Evolutionary conservation across 1,140 invertebrate species (phyloP).

Genomic region (Penaeus japonicus): DNA sequence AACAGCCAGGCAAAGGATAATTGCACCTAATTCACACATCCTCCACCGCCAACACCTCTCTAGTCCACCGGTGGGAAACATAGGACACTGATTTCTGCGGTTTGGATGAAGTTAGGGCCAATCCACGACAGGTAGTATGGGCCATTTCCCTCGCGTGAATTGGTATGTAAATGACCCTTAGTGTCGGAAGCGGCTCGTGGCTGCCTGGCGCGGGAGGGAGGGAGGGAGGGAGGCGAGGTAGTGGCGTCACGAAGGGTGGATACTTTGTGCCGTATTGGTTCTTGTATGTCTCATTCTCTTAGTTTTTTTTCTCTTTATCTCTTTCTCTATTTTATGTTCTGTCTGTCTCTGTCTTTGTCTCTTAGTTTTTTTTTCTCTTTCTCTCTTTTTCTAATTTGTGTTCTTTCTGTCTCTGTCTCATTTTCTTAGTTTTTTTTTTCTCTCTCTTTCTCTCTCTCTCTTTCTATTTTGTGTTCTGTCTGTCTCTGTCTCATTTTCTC

Average conservation of each 20-base stretch:
- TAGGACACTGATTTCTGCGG: conserved; percentile 49
- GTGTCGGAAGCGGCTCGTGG: too few species aligned
- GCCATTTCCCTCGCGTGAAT: not conserved
- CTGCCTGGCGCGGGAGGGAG: too few species aligned
- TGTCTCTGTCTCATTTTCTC: too few species aligned
- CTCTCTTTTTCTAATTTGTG: too few species aligned
- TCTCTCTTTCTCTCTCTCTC: too few species aligned
- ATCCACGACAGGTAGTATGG: not conserved
- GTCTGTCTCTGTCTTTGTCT: not conserved
- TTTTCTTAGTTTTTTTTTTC: too few species aligned
- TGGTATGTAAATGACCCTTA: not conserved
- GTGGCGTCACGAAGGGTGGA: conserved; percentile 32
- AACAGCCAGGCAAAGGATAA: conserved; percentile 47
- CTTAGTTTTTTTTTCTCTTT: too few species aligned
- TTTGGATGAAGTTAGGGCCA: not conserved
- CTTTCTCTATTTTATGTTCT: not conserved
- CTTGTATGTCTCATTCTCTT: not conserved
- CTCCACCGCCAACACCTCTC: conserved; percentile 33
- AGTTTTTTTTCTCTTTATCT: not conserved
- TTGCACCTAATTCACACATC: conserved; percentile 55
- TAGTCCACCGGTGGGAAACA: conserved; percentile 39
- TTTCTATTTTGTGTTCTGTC: too few species aligned
- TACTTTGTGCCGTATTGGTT: conserved; percentile 38
- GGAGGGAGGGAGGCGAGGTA: not conserved
- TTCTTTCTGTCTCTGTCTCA: too few species aligned